phyloP scores from a whole-genome alignment of 2,113 vertebrate species.

The Apeltes quadracus region DNA sequence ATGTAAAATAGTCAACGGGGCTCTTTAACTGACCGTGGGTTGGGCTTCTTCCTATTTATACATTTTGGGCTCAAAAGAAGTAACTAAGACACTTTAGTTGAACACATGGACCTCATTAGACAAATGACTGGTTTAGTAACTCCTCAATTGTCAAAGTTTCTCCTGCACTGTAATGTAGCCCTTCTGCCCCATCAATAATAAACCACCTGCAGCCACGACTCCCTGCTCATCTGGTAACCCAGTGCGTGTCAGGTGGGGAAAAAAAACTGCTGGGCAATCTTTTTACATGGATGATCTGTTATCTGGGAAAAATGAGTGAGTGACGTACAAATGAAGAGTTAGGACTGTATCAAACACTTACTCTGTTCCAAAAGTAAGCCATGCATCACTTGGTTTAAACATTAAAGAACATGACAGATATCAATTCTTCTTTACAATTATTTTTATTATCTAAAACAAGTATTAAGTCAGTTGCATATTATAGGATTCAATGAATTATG shows the following conservation, averaged over 20 bases:
- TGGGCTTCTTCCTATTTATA: neutral
- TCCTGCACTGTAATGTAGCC: conserved; percentile 20
- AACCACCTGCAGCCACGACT: conserved; percentile 12
- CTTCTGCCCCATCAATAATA: conserved; percentile 45
- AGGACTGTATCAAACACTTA: neutral
- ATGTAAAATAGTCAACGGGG: neutral
- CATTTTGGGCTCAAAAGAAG: neutral
- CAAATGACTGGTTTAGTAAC: neutral
- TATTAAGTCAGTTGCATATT: neutral
- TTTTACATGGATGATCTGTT: neutral
- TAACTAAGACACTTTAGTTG: neutral
- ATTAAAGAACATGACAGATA: neutral
- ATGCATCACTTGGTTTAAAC: neutral
- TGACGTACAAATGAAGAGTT: neutral
- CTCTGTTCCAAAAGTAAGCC: conserved; percentile 1
- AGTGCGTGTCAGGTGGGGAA: neutral
- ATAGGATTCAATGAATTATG: neutral
- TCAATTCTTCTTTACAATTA: neutral
- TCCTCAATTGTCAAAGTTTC: neutral
- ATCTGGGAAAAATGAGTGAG: neutral
- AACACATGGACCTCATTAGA: neutral
- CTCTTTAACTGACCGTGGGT: neutral
- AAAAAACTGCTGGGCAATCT: neutral
- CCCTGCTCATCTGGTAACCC: neutral
- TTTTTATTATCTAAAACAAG: neutral